Evolutionary conservation across 2,797 vertebrate species (phyloP), one percentile per base, ranked within the genome.

Genomic region (Tokudaia muenninki): DNA sequence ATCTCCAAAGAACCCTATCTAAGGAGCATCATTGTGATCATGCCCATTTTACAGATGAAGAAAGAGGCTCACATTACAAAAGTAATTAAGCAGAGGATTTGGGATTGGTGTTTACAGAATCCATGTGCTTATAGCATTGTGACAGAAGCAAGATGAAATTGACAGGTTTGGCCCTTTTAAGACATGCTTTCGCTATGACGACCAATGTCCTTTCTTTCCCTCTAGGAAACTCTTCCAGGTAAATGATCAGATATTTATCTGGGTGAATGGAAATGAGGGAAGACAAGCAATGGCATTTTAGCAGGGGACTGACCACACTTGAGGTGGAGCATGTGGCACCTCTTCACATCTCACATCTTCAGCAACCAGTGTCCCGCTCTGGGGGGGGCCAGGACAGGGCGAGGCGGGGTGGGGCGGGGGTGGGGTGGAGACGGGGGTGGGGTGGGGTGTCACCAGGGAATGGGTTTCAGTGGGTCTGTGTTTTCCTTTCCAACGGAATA

Each of bases 191-290:
- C 1, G 41, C 6, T n/a, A 59, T 90, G 70, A 90, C 75, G 65
- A 90, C 19, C 63, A 50, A 31, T 57, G 17, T 31, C 78, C 59
- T 94, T 83, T 93, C 57, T 87, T 88, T n/a, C 59, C 47, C 79
- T n/a, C 61, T 82, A 89, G 70, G 50, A 92, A 96, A 93, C 65
- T 87, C 50, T 55, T 61, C 16, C 59, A 89, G 80, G 24, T 74
- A 57, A 87, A 59, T 90, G 78, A 82, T 86, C 95, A 92, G 63
- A 52, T 75, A 63, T 50, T 65, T 67, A 90, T 41, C 80, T 37
- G 9, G 72, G 1, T 79, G 50, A 96, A 79, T 4, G 31, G 81
- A 97, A 94, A 90, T n/a, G 92, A 94, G 63, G 55, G 65, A 47
- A 91, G 78, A 79, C 79, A 78, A 47, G 13, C 1, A 24, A 16